A percentile compares a stretch with the other conserved stretches of the same genome.
phyloP scores from a whole-genome alignment of 2,113 vertebrate species.

The Lophura nycthemera region DNA sequence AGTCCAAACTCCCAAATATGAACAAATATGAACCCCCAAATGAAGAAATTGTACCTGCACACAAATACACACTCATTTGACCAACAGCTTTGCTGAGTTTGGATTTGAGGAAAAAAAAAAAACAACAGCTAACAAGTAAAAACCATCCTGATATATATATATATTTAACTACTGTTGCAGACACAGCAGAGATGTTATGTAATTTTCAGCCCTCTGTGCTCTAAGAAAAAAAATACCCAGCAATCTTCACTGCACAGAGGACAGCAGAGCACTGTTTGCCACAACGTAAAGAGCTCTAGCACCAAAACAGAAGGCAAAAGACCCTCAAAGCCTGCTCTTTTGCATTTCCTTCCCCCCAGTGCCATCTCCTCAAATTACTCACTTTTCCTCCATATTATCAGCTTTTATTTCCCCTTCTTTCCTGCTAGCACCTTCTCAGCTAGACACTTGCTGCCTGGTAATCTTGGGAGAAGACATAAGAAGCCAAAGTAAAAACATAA shows the following conservation, averaged over 20 bases:
- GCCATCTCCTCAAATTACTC: background rate
- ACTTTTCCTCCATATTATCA: background rate
- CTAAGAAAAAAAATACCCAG: background rate
- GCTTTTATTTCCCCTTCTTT: background rate
- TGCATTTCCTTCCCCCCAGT: background rate
- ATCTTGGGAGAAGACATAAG: background rate
- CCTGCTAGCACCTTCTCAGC: background rate
- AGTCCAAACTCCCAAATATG: no score
- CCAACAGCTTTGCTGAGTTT: background rate
- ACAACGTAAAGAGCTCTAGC: background rate
- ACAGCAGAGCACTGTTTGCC: background rate
- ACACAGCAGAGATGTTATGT: background rate
- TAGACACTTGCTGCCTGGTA: background rate
- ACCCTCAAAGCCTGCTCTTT: background rate
- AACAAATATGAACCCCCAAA: no score
- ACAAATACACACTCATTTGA: background rate
- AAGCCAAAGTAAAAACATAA: slow-evolving; percentile 23
- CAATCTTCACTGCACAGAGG: background rate
- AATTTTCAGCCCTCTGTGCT: background rate
- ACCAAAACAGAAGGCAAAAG: background rate
- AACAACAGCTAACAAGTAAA: background rate
- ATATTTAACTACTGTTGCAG: background rate
- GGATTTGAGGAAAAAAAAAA: background rate
- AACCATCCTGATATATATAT: background rate
- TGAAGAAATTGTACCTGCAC: background rate